Evolutionary conservation across 2,888 invertebrate genomes (phyloP).

Genomic region (Pristionchus fissidentatus): DNA sequence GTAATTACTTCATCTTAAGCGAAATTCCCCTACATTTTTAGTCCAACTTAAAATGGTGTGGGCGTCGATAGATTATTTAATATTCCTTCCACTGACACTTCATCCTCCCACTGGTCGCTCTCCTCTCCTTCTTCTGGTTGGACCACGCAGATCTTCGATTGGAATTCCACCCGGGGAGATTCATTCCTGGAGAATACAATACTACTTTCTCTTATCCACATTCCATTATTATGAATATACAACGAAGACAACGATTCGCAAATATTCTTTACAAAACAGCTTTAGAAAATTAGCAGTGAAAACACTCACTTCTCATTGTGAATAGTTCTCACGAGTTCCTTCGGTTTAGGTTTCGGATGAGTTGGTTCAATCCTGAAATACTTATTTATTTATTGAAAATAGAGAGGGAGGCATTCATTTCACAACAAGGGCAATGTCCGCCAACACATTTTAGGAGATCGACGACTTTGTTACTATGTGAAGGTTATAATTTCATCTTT

Average conservation of each 20-base stretch:
- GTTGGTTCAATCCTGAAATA: neutral
- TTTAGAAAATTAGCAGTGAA: neutral
- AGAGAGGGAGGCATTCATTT: no score
- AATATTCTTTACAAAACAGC: no score
- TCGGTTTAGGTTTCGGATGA: neutral
- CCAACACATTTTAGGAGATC: no score
- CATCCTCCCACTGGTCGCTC: neutral
- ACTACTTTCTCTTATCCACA: neutral
- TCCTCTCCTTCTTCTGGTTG: neutral
- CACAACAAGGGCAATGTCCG: no score
- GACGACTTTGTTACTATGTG: no score
- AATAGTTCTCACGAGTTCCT: neutral
- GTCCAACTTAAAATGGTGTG: no score
- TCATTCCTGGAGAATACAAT: neutral
- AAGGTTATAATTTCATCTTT: no score
- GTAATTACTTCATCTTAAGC: no score
- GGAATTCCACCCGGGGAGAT: neutral
- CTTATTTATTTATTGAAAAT: no score
- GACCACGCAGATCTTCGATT: neutral
- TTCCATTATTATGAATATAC: neutral
- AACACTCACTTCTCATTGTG: neutral
- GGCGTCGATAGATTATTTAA: no score
- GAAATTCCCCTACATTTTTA: no score
- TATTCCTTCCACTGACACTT: no score
- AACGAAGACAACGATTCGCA: neutral